Percentiles rank a stretch among this genome's conserved stretches.
Evolutionary conservation across 1,140 invertebrate species (phyloP).

Genomic region (Drosophila triauraria): DNA sequence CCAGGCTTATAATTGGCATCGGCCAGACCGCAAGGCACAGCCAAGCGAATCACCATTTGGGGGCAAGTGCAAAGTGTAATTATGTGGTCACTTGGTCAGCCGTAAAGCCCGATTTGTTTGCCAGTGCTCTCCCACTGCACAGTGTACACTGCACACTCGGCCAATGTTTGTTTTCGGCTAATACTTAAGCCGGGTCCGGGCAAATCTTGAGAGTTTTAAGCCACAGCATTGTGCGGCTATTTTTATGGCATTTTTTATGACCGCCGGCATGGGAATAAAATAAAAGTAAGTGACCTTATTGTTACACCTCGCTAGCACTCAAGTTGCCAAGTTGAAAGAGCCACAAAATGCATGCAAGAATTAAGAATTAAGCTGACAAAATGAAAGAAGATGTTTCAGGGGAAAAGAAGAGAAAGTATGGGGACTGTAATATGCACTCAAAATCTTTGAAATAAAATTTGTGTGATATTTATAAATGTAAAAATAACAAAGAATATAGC

Average conservation of each 20-base stretch:
- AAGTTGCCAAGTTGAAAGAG: constrained; percentile 50
- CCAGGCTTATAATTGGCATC: constrained; percentile 80
- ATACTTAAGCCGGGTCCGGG: constrained; percentile 15
- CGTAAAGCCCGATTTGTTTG: constrained; percentile 42
- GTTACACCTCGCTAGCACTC: constrained; percentile 57
- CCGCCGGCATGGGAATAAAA: constrained; percentile 46
- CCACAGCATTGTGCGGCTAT: constrained; percentile 20
- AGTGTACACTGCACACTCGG: neutral
- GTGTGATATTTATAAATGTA: too few species aligned
- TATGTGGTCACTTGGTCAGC: constrained; percentile 73
- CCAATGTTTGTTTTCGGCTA: constrained; percentile 6
- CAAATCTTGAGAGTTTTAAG: constrained; percentile 46
- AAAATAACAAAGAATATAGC: too few species aligned
- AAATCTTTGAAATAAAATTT: neutral
- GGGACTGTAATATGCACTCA: constrained; percentile 5
- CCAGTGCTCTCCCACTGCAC: constrained; percentile 3
- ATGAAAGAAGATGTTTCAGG: constrained; percentile 1
- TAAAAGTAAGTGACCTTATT: constrained; percentile 74
- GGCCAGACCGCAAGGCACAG: constrained; percentile 67
- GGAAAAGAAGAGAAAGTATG: neutral
- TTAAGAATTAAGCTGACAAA: constrained; percentile 65
- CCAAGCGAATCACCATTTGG: constrained; percentile 32
- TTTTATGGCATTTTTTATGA: constrained; percentile 47
- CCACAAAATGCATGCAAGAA: constrained; percentile 71
- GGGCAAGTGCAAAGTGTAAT: constrained; percentile 72